phyloP scores from a whole-genome alignment of 2,797 vertebrate species.

The Amblyopsis hoosieri region DNA sequence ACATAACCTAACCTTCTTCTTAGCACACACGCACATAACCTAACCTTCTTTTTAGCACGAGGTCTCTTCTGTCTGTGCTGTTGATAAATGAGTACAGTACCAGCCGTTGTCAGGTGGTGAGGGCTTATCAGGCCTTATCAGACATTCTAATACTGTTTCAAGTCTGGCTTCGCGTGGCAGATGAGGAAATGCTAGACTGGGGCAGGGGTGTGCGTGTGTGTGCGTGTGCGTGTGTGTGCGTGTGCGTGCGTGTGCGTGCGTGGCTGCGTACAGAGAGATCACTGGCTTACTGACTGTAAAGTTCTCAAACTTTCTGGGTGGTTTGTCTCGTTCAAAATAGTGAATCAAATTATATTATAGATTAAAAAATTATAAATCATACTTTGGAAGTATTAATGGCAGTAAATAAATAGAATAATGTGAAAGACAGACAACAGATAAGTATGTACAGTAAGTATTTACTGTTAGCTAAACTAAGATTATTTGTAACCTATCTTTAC shows the following conservation, averaged over 20 bases:
- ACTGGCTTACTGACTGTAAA: neutral
- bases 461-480: no score
- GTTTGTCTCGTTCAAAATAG: neutral
- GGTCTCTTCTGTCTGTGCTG: conserved; percentile 8
- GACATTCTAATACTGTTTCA: conserved; percentile 38
- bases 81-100: conserved; percentile 25
- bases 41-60: no score
- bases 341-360: conserved; percentile 1
- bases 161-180: conserved; percentile 15
- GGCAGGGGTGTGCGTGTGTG: no score
- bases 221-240: neutral
- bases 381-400: no score
- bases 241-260: neutral
- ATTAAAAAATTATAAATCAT: neutral
- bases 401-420: no score
- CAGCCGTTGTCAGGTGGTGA: conserved; percentile 32
- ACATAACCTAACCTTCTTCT: neutral
- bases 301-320: neutral
- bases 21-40: neutral
- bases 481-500: neutral
- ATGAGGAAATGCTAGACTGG: neutral
- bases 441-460: no score
- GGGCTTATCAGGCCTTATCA: conserved; percentile 40
- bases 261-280: neutral
- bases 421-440: no score